Evolutionary conservation across 2,113 vertebrate genomes (phyloP).

Genomic region (Cyphomyrus discorhynchus): DNA sequence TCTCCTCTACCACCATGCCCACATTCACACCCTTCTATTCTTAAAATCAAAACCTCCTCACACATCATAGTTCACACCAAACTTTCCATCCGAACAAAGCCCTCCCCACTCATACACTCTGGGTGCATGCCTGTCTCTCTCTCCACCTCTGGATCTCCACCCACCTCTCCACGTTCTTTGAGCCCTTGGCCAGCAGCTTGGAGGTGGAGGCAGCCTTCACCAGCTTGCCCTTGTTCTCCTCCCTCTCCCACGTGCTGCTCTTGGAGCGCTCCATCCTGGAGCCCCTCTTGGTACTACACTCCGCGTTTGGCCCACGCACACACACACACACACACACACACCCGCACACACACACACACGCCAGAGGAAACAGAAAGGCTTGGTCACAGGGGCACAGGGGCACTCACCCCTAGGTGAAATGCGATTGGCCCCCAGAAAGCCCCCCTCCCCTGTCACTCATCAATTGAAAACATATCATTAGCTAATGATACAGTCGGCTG

Average conservation of each 20-base stretch:
- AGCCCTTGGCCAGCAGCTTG: constrained; percentile 76
- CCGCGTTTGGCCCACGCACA: constrained; percentile 32
- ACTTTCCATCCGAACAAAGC: neutral
- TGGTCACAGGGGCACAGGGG: neutral
- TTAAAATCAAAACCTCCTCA: neutral
- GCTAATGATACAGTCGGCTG: neutral
- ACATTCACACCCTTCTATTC: neutral
- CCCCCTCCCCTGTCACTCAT: neutral
- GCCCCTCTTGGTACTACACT: constrained; percentile 72
- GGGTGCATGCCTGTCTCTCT: neutral
- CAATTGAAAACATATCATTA: neutral
- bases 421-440: neutral
- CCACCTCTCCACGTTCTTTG: constrained; percentile 84
- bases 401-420: neutral
- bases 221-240: constrained; percentile 80
- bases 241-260: constrained; percentile 74
- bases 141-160: constrained; percentile 28
- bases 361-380: neutral
- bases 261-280: constrained; percentile 75
- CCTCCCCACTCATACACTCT: neutral
- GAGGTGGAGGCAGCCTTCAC: constrained; percentile 80
- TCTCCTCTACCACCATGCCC: neutral
- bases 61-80: no score
- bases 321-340: neutral
- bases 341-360: neutral